Percentiles rank a stretch among this genome's conserved stretches.
Conservation (phyloP, 1,140 invertebrate species). For the Hylyphantes graminicola region DNA sequence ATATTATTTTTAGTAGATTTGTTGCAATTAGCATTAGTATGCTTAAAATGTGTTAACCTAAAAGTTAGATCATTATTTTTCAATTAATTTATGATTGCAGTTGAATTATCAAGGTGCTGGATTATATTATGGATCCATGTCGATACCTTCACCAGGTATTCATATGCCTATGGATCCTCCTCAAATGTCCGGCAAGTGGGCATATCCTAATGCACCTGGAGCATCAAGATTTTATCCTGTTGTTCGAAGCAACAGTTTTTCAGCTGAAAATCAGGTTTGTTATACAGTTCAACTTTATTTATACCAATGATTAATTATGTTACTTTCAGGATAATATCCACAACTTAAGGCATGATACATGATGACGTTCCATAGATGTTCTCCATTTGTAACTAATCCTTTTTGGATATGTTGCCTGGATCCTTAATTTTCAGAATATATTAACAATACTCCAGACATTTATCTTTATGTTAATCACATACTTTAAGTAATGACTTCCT, state of each 20-base stretch:
- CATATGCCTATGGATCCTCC: slow-evolving; percentile 5
- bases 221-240: slow-evolving; percentile 91
- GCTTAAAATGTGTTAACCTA: too few relatives aligned
- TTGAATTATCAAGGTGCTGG: slow-evolving; percentile 35
- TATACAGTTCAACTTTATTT: background rate
- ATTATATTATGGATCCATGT: slow-evolving; percentile 42
- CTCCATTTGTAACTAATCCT: background rate
- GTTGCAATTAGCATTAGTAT: too few relatives aligned
- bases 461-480: too few relatives aligned
- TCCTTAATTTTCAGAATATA: background rate
- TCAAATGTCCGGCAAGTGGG: slow-evolving; percentile 37
- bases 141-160: slow-evolving; percentile 15
- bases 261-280: slow-evolving; percentile 66
- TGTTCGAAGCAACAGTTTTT: slow-evolving; percentile 76
- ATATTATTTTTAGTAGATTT: too few relatives aligned
- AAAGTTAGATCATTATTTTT: background rate
- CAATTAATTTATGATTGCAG: slow-evolving; percentile 11
- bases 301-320: background rate
- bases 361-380: background rate
- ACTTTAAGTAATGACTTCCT: too few relatives aligned
- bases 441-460: background rate
- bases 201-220: slow-evolving; percentile 60
- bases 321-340: background rate
- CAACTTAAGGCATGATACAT: background rate
- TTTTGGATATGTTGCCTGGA: background rate